phyloP scores from a whole-genome alignment of 2,888 invertebrate genomes.

The Hypercompe scribonia region DNA sequence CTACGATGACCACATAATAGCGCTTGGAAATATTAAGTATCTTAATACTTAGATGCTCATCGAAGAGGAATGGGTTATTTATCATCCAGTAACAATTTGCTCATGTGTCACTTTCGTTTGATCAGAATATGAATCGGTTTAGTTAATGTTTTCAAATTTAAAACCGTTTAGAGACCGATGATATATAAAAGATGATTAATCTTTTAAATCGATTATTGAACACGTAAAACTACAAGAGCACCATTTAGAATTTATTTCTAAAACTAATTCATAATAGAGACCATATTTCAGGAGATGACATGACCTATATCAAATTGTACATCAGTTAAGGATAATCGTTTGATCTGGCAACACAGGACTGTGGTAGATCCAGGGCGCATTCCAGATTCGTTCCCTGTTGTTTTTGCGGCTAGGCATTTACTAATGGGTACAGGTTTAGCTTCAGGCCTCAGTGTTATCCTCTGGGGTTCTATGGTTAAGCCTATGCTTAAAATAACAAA shows the following conservation, averaged over 20 bases:
- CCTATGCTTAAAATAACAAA: conserved; percentile 50
- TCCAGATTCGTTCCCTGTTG: conserved; percentile 86
- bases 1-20: conserved; percentile 12
- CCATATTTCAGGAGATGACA: too few relatives aligned
- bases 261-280: not conserved
- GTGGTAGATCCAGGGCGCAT: conserved; percentile 78
- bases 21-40: conserved; percentile 9
- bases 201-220: not conserved
- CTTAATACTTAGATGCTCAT: conserved; percentile 13
- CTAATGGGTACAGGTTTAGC: conserved; percentile 84
- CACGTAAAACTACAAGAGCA: not conserved
- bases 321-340: conserved; percentile 48
- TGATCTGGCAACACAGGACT: conserved; percentile 66
- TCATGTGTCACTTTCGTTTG: conserved; percentile 9
- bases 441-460: conserved; percentile 55
- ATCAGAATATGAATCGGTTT: not conserved
- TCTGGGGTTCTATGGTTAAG: conserved; percentile 41
- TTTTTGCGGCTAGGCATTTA: conserved; percentile 81
- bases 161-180: not conserved
- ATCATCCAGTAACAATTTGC: conserved; percentile 10
- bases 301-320: conserved; percentile 29
- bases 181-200: not conserved
- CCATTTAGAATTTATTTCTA: not conserved
- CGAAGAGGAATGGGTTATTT: conserved; percentile 19
- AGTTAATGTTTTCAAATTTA: not conserved